These are phyloP conservation scores for Eilema griseolum DNA, from an alignment of 2,888 invertebrate species.

Conservation along the genomic window DNA sequence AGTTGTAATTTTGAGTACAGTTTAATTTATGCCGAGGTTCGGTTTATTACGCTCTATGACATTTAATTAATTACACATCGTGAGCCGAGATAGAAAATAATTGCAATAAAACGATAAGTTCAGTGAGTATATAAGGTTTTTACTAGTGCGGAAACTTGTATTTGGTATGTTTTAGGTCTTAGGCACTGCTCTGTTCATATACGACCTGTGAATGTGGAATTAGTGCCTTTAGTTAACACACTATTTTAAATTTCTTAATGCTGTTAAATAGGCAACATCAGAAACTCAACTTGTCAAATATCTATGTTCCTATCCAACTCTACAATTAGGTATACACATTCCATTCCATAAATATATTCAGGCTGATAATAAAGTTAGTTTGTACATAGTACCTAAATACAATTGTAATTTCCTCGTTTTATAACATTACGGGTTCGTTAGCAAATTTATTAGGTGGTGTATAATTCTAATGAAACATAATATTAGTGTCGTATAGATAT, in stretches of 20 bases:
- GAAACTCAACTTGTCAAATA: background rate
- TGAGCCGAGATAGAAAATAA: background rate
- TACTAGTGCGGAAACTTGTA: slow-evolving; percentile 21
- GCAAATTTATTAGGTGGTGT: slow-evolving; percentile 7
- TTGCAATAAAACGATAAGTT: background rate
- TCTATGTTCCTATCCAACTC: background rate
- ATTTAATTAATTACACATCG: background rate
- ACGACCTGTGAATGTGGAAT: background rate
- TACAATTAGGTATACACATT: background rate
- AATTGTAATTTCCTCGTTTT: slow-evolving; percentile 6
- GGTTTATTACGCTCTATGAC: background rate
- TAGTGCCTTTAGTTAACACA: background rate
- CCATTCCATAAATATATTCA: background rate
- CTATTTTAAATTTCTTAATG: background rate
- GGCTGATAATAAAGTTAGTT: background rate
- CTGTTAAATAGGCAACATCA: background rate
- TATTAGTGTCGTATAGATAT: background rate
- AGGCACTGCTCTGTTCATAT: slow-evolving; percentile 5
- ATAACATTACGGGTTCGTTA: slow-evolving; percentile 3
- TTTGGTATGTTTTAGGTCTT: slow-evolving; percentile 1
- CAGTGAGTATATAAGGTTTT: slow-evolving; percentile 8
- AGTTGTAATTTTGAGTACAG: background rate
- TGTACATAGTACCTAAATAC: background rate
- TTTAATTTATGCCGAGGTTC: background rate
- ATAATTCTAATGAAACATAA: background rate